Conservation (phyloP, 1,140 invertebrate species). For the Cheumatopsyche charites region DNA sequence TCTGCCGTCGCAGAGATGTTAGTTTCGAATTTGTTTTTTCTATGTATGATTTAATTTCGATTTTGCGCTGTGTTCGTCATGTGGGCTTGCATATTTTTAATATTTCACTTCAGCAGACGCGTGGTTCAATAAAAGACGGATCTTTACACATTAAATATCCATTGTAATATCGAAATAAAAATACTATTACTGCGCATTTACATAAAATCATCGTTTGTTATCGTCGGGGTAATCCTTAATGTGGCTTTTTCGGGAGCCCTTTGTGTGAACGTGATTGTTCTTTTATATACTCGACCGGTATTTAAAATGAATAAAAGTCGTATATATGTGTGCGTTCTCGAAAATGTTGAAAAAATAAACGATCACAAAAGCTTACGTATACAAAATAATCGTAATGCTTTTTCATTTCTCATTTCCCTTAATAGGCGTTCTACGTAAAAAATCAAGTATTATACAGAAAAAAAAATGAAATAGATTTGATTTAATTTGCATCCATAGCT, state of each 20-base stretch:
- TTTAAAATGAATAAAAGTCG: conserved; percentile 25
- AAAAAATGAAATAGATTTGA: not conserved
- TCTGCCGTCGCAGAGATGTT: too few relatives aligned
- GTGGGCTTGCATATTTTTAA: not conserved
- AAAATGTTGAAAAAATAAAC: not conserved
- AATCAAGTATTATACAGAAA: not conserved
- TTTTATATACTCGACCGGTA: conserved; percentile 19
- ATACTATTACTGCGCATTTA: conserved; percentile 23
- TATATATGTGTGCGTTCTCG: conserved; percentile 3
- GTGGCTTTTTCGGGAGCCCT: conserved; percentile 21
- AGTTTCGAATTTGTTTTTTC: too few relatives aligned
- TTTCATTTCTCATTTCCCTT: too few relatives aligned
- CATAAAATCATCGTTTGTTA: conserved; percentile 28
- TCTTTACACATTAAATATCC: conserved; percentile 23
- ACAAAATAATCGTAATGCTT: too few relatives aligned
- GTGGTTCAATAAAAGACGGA: not conserved
- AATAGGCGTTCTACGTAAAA: too few relatives aligned
- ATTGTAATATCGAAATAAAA: conserved; percentile 20
- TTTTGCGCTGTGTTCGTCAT: not conserved
- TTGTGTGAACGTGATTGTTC: conserved; percentile 20
- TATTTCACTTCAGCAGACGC: not conserved
- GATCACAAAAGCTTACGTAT: too few relatives aligned
- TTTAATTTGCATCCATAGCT: too few relatives aligned
- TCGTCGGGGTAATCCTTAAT: conserved; percentile 26
- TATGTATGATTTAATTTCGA: not conserved